A percentile compares a stretch with the other conserved stretches of the same genome.
phyloP scores from a whole-genome alignment of 2,113 vertebrate genomes.

The Phylloscopus trochilus region DNA sequence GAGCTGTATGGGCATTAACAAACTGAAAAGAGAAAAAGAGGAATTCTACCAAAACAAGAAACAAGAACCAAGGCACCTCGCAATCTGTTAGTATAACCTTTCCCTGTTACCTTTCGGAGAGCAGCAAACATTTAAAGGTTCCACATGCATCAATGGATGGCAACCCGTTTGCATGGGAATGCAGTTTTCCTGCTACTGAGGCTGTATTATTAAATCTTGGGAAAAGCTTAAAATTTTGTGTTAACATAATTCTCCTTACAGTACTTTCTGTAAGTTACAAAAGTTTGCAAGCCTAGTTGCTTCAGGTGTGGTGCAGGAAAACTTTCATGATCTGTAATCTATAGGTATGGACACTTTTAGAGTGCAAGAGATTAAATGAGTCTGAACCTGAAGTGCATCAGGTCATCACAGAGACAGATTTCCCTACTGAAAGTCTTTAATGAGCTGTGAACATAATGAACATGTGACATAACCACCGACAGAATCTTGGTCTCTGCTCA shows the following conservation, averaged over 20 bases:
- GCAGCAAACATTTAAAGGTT: neutral
- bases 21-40: neutral
- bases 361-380: neutral
- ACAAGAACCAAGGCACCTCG: neutral
- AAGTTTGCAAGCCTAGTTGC: neutral
- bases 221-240: neutral
- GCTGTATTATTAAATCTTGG: neutral
- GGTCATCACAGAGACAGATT: neutral
- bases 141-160: neutral
- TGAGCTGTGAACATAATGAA: neutral
- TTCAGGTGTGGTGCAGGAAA: neutral
- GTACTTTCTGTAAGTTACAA: neutral
- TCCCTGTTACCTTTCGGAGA: neutral
- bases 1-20: neutral
- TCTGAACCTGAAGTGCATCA: neutral
- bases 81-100: neutral
- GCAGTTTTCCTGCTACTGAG: neutral
- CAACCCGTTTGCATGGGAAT: neutral
- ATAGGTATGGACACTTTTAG: neutral
- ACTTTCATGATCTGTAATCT: neutral
- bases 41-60: neutral
- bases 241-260: neutral
- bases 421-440: no score
- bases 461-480: neutral
- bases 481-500: neutral